Evolutionary conservation across 1,140 invertebrate species (phyloP), one percentile per base, ranked within the genome.

Genomic region (Drosophila asahinai): DNA sequence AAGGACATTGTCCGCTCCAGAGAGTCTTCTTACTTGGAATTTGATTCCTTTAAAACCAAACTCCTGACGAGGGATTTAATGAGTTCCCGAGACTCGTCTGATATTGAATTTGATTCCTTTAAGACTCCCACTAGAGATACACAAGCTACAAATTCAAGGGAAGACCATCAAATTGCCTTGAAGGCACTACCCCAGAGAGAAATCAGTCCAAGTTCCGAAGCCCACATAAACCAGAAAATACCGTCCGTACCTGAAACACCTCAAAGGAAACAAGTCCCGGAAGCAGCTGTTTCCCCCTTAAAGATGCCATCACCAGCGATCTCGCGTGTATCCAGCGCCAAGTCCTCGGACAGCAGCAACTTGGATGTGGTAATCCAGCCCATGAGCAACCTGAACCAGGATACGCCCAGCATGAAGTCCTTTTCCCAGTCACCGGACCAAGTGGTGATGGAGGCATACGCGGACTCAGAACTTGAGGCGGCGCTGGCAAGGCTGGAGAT

Each of bases 401-500:
- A 57, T 6, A 89, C 84, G 15, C 86, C 84, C 27, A 90, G 86
- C 45, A 55, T 72, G 0, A 70, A 78, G 0, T 89, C 84, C 19
- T 59, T 70, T 11, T 74, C 82, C 22, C 67, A 71, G 49, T 71
- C 67, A 2, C 86, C 84, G 2, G 83, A 83, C 30, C 77, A 84
- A 6, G 74, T 89, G 7, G 61, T 89, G 7, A 60, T 87, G 27
- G 61, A 76, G 17, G 77, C 63, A 6, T 87, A 78, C 7, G 68
- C 74, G 11, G 81, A 92, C 22, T 68, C 48, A 15, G 84, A 89
- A 5, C 30, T 89, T 38, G 84, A 89, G 57, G 86, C 86, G 12
- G 86, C 86, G 0, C 52, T 90, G 52, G 86, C 86, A 5, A 65
- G 60, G 2, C n/a, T 89, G 0, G 63, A 83, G 15, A 66, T 81